Base-by-base conservation (phyloP, 1,140 invertebrate genomes). In the Brachionus paranguensis region DNA sequence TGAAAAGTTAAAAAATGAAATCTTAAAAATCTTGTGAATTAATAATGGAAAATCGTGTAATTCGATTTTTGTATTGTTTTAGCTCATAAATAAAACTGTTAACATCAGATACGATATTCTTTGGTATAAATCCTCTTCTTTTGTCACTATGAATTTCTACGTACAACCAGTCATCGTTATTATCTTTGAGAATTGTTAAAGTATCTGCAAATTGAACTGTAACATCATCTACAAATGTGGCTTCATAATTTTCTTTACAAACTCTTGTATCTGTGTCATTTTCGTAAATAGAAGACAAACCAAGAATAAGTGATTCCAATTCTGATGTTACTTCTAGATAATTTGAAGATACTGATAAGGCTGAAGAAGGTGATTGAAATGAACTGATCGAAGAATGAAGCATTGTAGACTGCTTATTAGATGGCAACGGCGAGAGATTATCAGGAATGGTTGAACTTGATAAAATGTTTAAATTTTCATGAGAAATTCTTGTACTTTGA, bases 161-260 rank as follows among this genome's bases (percentile, higher is more conserved):
- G n/a, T 65, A 81, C 0, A 81, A 12, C 78, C 78, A 81, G 41
- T 81, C 78, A 27, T 60, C 64, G 14, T 81, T 81, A 11, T 81
- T 45, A 17, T 81, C 78, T 27, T 45, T 43, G 12, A 81, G 17
- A 17, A 81, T 41, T 41, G 24, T 43, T 11, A 81, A 12, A 14
- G 78, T 81, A n/a, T 81, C 78, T 10, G 78, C 78, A 27, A 81
- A 81, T 11, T 60, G 33, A 12, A 81, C 53, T 0, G 78, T 20
- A 0, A 81, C 37, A 29, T 81, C 78, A 68, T 81, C 78, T 2
- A 81, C 78, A 29, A 81, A 81, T 1, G 78, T 81, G 3, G 78
- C 78, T 27, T 81, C 53, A 47, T 81, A 81, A 68, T 60, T 45
- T 45, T 60, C 17, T 5, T 33, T 43, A 29, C 78, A 81, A 11